Conservation (phyloP, 2,797 vertebrate species). For the Psittacula derbiana region DNA sequence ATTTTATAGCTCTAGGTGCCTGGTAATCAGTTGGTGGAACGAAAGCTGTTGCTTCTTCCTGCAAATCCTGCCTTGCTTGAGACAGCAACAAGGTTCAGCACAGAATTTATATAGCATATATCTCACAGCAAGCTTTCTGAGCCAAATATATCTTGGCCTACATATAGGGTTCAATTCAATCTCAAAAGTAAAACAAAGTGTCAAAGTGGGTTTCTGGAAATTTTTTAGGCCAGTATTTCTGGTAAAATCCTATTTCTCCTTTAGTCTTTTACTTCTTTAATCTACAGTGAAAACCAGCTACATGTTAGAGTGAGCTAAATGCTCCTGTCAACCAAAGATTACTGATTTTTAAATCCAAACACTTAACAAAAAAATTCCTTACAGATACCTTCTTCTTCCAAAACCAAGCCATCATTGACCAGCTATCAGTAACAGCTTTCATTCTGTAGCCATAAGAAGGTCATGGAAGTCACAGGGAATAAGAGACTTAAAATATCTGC, state of each 20-base stretch:
- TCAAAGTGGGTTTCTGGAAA: not conserved
- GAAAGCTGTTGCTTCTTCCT: not conserved
- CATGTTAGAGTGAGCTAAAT: not conserved
- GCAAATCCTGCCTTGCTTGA: not conserved
- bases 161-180: not conserved
- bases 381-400: not conserved
- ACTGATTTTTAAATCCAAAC: not conserved
- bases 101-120: not conserved
- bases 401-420: not conserved
- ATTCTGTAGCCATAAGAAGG: not conserved
- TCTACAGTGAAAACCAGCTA: not conserved
- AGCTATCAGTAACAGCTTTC: not conserved
- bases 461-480: not conserved
- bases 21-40: not conserved
- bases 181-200: not conserved
- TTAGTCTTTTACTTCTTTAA: not conserved
- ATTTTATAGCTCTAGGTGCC: not conserved
- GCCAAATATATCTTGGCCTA: not conserved
- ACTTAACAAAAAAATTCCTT: not conserved
- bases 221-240: not conserved
- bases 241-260: not conserved
- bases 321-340: not conserved
- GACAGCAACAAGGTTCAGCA: not conserved
- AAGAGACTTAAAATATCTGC: not conserved
- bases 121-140: not conserved